A percentile compares a stretch with the other conserved stretches of the same genome.
These are phyloP conservation scores for Eretmochelys imbricata DNA, from an alignment of 2,113 vertebrate species.

Conservation along the genomic window DNA sequence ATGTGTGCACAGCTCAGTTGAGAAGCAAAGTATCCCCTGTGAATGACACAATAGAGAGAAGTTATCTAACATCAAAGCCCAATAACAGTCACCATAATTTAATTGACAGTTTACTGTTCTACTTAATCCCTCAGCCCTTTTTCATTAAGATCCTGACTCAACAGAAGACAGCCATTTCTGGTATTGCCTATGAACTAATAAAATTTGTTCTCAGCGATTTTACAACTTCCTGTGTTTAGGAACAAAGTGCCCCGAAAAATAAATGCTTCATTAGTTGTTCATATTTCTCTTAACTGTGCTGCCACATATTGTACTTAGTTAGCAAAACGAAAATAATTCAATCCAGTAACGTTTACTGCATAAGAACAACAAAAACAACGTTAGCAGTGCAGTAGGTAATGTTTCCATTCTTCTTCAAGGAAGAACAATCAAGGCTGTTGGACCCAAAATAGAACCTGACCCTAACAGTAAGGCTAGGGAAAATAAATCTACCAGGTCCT, in stretches of 20 bases:
- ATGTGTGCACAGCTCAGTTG: not conserved
- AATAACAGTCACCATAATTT: constrained; percentile 42
- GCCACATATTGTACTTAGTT: not conserved
- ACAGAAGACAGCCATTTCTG: constrained; percentile 56
- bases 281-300: constrained; percentile 13
- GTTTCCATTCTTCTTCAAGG: not conserved
- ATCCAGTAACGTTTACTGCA: constrained; percentile 15
- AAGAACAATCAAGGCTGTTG: not conserved
- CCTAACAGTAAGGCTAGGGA: not conserved
- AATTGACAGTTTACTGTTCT: constrained; percentile 49
- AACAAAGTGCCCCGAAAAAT: constrained; percentile 59
- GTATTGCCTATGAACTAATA: constrained; percentile 60
- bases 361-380: not conserved
- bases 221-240: constrained; percentile 67
- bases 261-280: constrained; percentile 32
- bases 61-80: constrained; percentile 64
- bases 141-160: constrained; percentile 21
- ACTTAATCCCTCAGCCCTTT: constrained; percentile 58
- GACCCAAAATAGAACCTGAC: not conserved
- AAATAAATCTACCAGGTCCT: not conserved
- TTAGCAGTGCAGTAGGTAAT: not conserved
- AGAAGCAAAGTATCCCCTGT: constrained; percentile 39
- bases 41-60: constrained; percentile 41
- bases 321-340: not conserved
- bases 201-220: constrained; percentile 66